phyloP scores from a whole-genome alignment of 2,888 invertebrate genomes.

The Tortricodes alternella region DNA sequence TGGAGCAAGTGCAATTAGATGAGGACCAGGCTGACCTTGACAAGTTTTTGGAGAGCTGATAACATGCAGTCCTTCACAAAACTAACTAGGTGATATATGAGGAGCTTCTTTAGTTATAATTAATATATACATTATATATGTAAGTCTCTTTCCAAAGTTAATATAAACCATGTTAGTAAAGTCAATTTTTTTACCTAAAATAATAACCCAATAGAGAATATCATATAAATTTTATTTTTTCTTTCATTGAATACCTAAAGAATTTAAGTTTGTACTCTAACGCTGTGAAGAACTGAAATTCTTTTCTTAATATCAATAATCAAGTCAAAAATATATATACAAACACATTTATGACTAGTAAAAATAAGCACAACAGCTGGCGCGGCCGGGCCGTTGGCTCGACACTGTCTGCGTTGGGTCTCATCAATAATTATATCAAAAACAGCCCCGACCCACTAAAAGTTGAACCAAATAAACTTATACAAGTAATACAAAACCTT shows the following conservation, averaged over 20 bases:
- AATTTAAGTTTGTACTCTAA: constrained; percentile 50
- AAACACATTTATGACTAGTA: constrained; percentile 79
- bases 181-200: constrained; percentile 33
- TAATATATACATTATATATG: constrained; percentile 41
- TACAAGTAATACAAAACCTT: constrained; percentile 37
- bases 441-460: constrained; percentile 52
- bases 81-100: constrained; percentile 35
- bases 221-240: constrained; percentile 62
- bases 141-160: constrained; percentile 54
- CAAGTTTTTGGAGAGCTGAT: constrained; percentile 71
- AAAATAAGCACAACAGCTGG: constrained; percentile 69
- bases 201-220: constrained; percentile 51
- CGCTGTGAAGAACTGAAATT: constrained; percentile 59
- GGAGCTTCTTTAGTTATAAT: constrained; percentile 54
- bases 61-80: not conserved
- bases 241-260: constrained; percentile 54
- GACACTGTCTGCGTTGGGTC: constrained; percentile 43
- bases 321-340: constrained; percentile 72
- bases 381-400: constrained; percentile 48
- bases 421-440: constrained; percentile 63
- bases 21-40: constrained; percentile 63
- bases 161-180: constrained; percentile 54
- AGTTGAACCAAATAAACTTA: constrained; percentile 50
- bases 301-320: constrained; percentile 56
- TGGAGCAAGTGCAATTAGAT: constrained; percentile 73